Evolutionary conservation across 2,797 vertebrate species (phyloP), one percentile per base, ranked within the genome.

Genomic region (Phrynocephalus forsythii): DNA sequence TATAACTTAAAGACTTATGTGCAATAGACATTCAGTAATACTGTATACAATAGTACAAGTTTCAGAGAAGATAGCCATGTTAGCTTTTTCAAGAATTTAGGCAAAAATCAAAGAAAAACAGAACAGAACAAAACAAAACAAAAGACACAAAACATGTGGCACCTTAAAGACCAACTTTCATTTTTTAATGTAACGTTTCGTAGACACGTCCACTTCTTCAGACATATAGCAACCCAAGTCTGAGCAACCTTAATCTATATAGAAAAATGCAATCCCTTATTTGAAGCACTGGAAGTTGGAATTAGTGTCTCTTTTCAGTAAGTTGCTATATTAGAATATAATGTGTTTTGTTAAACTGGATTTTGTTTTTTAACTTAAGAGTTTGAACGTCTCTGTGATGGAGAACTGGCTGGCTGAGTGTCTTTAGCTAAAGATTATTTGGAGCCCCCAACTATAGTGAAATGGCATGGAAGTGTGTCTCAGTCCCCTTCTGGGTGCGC

Each of bases 1-100:
- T 95, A 95, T 95, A 94, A 93, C 90, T 92, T 92, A 89, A 94
- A 92, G 69, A 93, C 82, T 88, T 93, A 90, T 94, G 94, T 95
- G 92, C 90, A 93, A 93, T 93, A 89, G 91, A 56, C 52, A 8
- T 56, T 56, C 93, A 82, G 26, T 69, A 93, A 91, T 93, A 93
- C 85, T 91, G 86, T 95, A 66, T 44, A 44, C 38, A 44, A 44
- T 44, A 44, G 38, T 44, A 44, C 38, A 44, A 44, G 38, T 44
- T 44, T 44, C 38, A 44, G 4, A 44, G 38, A 44, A 44, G 38
- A 44, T 44, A 44, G 38, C 38, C 38, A 44, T 44, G 38, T 44
- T 44, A 44, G 38, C 38, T 44, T 5, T 4, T 44, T 44, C 38
- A 44, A 44, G 38, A 44, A 44, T 44, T 44, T 44, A 44, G 38